These are phyloP conservation scores for Maccullochella peelii DNA, from an alignment of 2,113 vertebrate species.

Conservation along the genomic window DNA sequence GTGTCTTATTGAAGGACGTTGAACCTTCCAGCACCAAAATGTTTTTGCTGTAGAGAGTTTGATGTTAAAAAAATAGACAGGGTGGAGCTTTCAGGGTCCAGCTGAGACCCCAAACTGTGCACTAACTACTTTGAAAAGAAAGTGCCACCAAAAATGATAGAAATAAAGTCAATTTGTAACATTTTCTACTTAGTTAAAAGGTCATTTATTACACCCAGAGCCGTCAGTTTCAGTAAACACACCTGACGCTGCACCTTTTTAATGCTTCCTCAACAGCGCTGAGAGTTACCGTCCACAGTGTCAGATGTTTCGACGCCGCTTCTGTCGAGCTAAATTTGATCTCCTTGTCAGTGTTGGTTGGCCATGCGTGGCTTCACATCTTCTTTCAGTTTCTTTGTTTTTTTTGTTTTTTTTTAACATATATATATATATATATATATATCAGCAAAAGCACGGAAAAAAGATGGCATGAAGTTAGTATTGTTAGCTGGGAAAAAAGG, in stretches of 20 bases:
- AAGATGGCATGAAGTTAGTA: neutral
- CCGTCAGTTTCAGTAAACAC: neutral
- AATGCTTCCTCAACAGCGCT: neutral
- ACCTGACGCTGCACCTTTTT: slow-evolving; percentile 21
- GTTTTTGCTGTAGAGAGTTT: neutral
- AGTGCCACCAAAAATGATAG: slow-evolving; percentile 6
- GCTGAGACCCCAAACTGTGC: neutral
- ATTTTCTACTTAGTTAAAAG: slow-evolving; percentile 8
- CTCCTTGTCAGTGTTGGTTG: slow-evolving; percentile 19
- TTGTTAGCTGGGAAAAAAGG: slow-evolving; percentile 16
- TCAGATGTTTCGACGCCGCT: slow-evolving; percentile 35
- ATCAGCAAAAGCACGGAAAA: neutral
- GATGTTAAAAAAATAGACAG: neutral
- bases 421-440: no score
- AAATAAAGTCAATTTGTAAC: neutral
- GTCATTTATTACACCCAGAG: neutral
- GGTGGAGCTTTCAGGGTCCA: slow-evolving; percentile 8
- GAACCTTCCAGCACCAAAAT: neutral
- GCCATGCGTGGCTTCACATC: slow-evolving; percentile 30
- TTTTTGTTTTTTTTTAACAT: neutral
- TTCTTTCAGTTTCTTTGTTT: slow-evolving; percentile 62
- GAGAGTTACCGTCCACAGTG: slow-evolving; percentile 3
- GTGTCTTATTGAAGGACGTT: slow-evolving; percentile 10
- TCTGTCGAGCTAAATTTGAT: slow-evolving; percentile 29
- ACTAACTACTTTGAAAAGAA: neutral